Evolutionary conservation across 2,888 invertebrate species (phyloP).

Genomic region (Celastrina argiolus): DNA sequence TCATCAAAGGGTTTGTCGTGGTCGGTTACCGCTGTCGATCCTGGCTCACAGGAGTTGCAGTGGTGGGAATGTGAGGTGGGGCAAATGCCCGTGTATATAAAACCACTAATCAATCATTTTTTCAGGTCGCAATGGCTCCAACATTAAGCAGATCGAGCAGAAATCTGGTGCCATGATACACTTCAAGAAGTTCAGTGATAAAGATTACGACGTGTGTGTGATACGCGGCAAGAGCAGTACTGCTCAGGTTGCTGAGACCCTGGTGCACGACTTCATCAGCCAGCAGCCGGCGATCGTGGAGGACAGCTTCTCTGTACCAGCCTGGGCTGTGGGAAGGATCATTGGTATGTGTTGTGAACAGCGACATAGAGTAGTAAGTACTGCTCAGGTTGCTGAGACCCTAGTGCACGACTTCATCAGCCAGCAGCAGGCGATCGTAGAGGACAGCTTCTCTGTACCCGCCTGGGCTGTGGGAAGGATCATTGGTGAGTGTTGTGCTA

Average conservation of each 20-base stretch:
- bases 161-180: constrained; percentile 81
- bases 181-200: constrained; percentile 73
- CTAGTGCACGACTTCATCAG: constrained; percentile 82
- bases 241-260: constrained; percentile 83
- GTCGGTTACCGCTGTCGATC: no score
- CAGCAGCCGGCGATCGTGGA: constrained; percentile 83
- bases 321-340: constrained; percentile 82
- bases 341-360: no score
- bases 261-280: constrained; percentile 82
- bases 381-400: background rate
- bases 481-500: constrained; percentile 81
- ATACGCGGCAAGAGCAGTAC: constrained; percentile 83
- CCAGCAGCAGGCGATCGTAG: constrained; percentile 82
- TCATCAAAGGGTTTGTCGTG: no score
- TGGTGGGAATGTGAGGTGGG: no score
- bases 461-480: constrained; percentile 82
- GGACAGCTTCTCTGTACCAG: constrained; percentile 82
- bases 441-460: constrained; percentile 83
- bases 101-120: background rate
- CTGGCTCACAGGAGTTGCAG: no score
- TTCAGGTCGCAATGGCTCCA: constrained; percentile 83
- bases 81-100: no score
- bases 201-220: constrained; percentile 81
- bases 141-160: constrained; percentile 85
- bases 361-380: no score